Base-by-base conservation (phyloP, 2,888 invertebrate species). In the Smittia sp. region DNA sequence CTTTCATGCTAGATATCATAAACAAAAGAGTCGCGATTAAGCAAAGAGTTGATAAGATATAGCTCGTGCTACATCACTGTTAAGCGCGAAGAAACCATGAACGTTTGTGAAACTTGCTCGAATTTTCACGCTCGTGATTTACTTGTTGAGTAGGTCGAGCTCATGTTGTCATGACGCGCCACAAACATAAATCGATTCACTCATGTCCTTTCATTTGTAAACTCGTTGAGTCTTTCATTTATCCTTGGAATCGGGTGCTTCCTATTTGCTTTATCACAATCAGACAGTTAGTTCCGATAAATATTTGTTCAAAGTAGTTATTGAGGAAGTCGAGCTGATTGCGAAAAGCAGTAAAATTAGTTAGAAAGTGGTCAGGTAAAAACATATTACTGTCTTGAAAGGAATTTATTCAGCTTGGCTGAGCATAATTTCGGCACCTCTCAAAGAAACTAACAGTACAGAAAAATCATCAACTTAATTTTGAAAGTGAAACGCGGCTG, bases 131-230 rank as follows among this genome's bases (percentile, higher is more conserved):
- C n/a, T 3, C 46, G 32, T n/a, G 46, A 11, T 46, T 46, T 46
- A 67, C 66, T 67, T 67, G 66, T 67, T 67, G 66, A 67, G 66
- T 67, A 67, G 66, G 66, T 67, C 66, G 39, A 41, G 39, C 24
- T 38, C 66, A 39, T 11, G 46, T 46, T 46, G 2, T n/a, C 46
- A 46, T 46, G 15, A 15, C 46, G 32, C 32, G 3, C 4, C 13
- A 11, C 46, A 15, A 46, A 46, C 15, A 15, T 6, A 11, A n/a
- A n/a, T 15, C 46, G 46, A 46, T 46, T n/a, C n/a, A 46, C n/a
- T 6, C 4, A 13, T 15, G 46, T 46, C 46, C 46, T 46, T 46
- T 46, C 46, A 46, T n/a, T 46, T n/a, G 46, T 46, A 46, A 46
- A 46, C 13, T 32, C 32, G 32, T 32, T 32, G 32, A 32, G 32